These are phyloP conservation scores for Cryptocephalus moraei DNA, from an alignment of 2,888 invertebrate genomes.

Conservation along the genomic window DNA sequence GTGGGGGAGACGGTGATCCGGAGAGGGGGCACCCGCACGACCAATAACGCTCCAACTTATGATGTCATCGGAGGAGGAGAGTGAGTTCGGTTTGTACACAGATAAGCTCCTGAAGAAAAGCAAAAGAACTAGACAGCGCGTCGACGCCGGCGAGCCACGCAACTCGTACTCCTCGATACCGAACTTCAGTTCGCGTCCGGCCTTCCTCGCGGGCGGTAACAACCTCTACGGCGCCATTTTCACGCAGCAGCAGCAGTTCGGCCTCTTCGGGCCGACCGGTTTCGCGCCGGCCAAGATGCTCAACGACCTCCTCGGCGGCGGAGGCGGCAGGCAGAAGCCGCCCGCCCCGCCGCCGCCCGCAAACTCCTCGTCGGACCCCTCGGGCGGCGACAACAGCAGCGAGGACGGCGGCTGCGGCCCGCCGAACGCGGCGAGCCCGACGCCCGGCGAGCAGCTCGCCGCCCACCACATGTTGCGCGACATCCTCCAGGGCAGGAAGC, in stretches of 20 bases:
- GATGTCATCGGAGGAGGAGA: conserved; percentile 97
- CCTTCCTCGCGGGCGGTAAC: conserved; percentile 65
- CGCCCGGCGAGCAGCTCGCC: conserved; percentile 47
- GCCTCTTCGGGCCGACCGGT: conserved; percentile 67
- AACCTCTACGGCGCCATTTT: conserved; percentile 77
- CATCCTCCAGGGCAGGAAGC: conserved; percentile 81
- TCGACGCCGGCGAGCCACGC: conserved; percentile 92
- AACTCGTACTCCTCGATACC: conserved; percentile 81
- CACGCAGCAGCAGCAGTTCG: conserved; percentile 68
- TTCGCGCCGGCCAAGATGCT: conserved; percentile 86
- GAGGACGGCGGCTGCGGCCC: conserved; percentile 39
- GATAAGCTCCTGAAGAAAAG: conserved; percentile 86
- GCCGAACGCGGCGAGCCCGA: conserved; percentile 43
- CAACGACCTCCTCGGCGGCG: conserved; percentile 68
- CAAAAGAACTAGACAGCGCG: conserved; percentile 90
- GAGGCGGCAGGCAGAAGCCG: conserved; percentile 52
- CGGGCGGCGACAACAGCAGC: too few species aligned
- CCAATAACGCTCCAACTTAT: conserved; percentile 81
- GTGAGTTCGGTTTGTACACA: conserved; percentile 88
- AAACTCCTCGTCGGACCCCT: too few species aligned
- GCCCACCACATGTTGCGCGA: conserved; percentile 84
- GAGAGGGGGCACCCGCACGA: conserved; percentile 51
- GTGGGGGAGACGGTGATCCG: conserved; percentile 44
- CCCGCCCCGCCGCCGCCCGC: too few species aligned
- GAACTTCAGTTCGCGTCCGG: conserved; percentile 67